Conservation (phyloP, 2,797 vertebrate species). For the Dipus sagitta region DNA sequence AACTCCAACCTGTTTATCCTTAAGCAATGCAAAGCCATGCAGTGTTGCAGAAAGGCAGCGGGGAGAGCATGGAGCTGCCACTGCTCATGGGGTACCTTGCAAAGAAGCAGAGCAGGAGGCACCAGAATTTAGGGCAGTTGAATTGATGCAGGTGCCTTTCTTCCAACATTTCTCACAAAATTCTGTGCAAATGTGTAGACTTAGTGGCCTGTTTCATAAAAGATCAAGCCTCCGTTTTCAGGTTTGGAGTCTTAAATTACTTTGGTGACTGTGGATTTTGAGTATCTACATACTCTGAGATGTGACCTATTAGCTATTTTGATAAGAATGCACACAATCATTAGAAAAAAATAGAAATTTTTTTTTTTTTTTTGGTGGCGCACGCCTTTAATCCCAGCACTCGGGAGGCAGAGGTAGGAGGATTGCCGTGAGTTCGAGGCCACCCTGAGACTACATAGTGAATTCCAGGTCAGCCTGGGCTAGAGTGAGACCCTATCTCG, state of each 20-base stretch:
- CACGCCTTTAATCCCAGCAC: no score
- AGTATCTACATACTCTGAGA: conserved; percentile 24
- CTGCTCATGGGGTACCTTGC: conserved; percentile 45
- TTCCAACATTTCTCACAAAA: conserved; percentile 39
- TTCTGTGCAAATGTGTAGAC: background rate
- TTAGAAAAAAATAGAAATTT: background rate
- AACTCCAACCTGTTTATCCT: conserved; percentile 80
- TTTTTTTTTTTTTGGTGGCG: no score
- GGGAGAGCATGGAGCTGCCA: conserved; percentile 44
- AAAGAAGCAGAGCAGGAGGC: conserved; percentile 5
- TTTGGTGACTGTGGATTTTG: background rate
- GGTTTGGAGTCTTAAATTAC: conserved; percentile 15
- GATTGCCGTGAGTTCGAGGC: no score
- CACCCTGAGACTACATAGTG: no score
- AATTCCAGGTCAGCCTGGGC: no score
- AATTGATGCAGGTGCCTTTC: background rate
- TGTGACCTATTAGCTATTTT: background rate
- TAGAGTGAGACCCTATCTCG: no score
- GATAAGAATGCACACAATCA: conserved; percentile 27
- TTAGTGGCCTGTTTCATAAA: background rate
- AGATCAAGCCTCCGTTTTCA: conserved; percentile 3
- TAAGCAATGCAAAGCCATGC: conserved; percentile 77
- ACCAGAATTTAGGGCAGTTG: conserved; percentile 22
- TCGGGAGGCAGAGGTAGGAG: no score
- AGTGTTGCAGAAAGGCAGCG: conserved; percentile 70